phyloP scores from a whole-genome alignment of 2,888 invertebrate genomes.

The Spicauda simplicius region DNA sequence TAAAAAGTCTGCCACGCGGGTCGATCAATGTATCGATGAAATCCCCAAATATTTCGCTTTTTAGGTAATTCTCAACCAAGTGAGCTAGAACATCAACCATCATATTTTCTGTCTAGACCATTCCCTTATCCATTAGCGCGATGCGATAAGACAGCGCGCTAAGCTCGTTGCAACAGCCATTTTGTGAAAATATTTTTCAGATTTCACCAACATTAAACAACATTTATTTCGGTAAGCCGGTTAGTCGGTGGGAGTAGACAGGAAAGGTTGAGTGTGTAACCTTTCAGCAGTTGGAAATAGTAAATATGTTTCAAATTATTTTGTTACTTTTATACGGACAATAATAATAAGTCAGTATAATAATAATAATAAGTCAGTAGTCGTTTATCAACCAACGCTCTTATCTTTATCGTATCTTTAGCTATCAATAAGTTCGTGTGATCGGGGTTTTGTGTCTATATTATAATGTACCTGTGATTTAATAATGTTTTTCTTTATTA shows the following conservation, averaged over 20 bases:
- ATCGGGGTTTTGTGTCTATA: too few relatives aligned
- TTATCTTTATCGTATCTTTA: too few relatives aligned
- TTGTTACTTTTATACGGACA: neutral
- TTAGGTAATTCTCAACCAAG: constrained; percentile 1
- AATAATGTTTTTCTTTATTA: too few relatives aligned
- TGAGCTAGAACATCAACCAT: constrained; percentile 37
- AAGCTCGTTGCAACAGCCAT: constrained; percentile 50
- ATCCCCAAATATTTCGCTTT: neutral
- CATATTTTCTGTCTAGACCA: constrained; percentile 51
- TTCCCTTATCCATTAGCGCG: constrained; percentile 61
- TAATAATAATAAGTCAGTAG: too few relatives aligned
- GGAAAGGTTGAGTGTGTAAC: constrained; percentile 46
- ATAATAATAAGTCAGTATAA: too few relatives aligned
- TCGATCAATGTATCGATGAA: too few relatives aligned
- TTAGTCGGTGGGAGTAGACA: constrained; percentile 47
- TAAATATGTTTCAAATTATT: constrained; percentile 18
- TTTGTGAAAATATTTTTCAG: constrained; percentile 63
- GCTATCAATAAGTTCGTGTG: too few relatives aligned
- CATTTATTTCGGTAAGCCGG: constrained; percentile 57
- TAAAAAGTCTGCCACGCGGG: too few relatives aligned
- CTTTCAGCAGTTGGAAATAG: constrained; percentile 16
- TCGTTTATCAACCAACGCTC: too few relatives aligned
- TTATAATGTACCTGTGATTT: too few relatives aligned
- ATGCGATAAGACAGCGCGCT: constrained; percentile 57
- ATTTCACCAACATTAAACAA: constrained; percentile 55